These are phyloP conservation scores for Araneus ventricosus DNA, from an alignment of 1,140 invertebrate species.

Conservation along the genomic window DNA sequence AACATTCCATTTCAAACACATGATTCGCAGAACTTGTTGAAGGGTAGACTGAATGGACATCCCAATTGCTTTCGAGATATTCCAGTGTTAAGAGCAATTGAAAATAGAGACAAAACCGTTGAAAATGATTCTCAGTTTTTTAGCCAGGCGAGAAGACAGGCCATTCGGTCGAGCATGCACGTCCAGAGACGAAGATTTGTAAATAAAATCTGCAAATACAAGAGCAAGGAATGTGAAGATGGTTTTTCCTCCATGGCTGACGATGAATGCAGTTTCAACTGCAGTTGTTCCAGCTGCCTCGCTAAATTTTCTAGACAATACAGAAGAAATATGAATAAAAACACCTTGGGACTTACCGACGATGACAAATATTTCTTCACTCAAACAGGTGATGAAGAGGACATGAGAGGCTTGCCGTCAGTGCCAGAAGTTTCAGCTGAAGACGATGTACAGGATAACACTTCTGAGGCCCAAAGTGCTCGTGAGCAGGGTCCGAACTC, in stretches of 20 bases:
- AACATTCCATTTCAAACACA: background rate
- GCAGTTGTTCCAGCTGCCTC: conserved; percentile 59
- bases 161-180: conserved; percentile 29
- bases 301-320: conserved; percentile 17
- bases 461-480: background rate
- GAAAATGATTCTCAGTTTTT: conserved; percentile 24
- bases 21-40: background rate
- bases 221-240: conserved; percentile 64
- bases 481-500: background rate
- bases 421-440: background rate
- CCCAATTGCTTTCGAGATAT: background rate
- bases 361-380: conserved; percentile 60
- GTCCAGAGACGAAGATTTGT: conserved; percentile 44
- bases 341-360: background rate
- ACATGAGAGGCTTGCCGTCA: background rate
- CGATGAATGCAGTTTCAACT: conserved; percentile 73
- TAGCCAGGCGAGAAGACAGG: conserved; percentile 31
- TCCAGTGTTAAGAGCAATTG: background rate
- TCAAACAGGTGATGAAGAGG: background rate
- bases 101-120: background rate
- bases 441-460: background rate
- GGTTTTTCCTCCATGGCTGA: conserved; percentile 72
- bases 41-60: background rate
- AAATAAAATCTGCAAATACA: conserved; percentile 67
- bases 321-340: background rate